Base-by-base conservation (phyloP, 64 coral and sea anemone species). In the Actinia tenebrosa region DNA sequence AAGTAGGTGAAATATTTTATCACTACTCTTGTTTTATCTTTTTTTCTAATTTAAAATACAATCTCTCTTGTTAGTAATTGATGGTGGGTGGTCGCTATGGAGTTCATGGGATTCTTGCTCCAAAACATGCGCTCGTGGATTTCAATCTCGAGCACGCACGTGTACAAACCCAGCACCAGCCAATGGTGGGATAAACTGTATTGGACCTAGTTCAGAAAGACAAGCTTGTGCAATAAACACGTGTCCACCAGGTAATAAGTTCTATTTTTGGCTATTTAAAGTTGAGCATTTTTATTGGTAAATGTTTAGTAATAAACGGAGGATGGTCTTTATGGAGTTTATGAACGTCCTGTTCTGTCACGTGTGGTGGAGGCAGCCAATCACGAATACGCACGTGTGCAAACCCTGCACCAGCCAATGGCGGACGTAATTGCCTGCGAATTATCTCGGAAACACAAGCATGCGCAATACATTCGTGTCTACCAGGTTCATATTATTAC, bases 121-220 rank as follows among this genome's bases (percentile, higher is more conserved):
- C 17, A 86, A 79, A 23, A 80, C 84, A 0, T 91, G 89, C 25
- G 66, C 83, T 16, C 50, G 84, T 79, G 89, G 89, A 15, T 37
- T 60, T 37, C 75, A 69, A 27, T 42, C 45, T 7, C 60, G 89
- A 45, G 78, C 6, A 86, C 75, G 84, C 45, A 63, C 84, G 1
- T 91, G 89, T 72, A 81, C 37, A 47, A 86, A 91, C 9, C 89
- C 89, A 42, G 16, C 63, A 60, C 84, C 89, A 19, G 45, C 14
- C 2, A 86, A 80, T 25, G 60, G 59, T 22, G 84, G 89, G 0
- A 26, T 0, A 19, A n/a, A 80, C 6, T 91, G 84, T 25, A 80
- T 0, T 1, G 84, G 89, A 22, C 4, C 16, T 2, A 54, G 7
- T 16, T 4, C 27, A 50, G 79, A 81, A 13, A 75, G 2, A 81